Evolutionary conservation across 2,797 vertebrate genomes (phyloP), one percentile per base, ranked within the genome.

Genomic region (Gephyroberyx darwinii): DNA sequence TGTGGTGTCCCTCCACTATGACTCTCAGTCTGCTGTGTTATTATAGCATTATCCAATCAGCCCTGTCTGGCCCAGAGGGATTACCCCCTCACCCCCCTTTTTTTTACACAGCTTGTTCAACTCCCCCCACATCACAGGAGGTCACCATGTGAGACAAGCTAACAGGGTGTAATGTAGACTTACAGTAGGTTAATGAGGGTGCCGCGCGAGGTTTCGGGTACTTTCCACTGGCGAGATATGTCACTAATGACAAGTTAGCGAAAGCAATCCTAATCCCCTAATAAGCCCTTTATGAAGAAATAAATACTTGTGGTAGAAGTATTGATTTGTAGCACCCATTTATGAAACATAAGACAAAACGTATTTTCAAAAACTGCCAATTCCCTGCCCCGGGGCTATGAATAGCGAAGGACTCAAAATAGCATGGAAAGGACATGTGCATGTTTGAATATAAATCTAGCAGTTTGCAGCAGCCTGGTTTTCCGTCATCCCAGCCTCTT

Each of bases 41-140:
- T 91, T 90, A 90, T 56, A 78, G 79, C 78, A 89, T 91, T 88
- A 90, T 90, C 87, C 88, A 90, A 88, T 85, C 82, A 87, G 85
- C 74, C 75, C 19, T 60, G 86, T 91, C 91, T 91, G 85, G 85
- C 76, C 89, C 74, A 19, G 22, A 73, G 80, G 81, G 85, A 87
- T 74, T 78, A 81, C 83, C 86, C 74, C 65, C 81, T 69, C n/a
- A 2, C 26, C 26, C 26, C 26, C 26, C 26, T 26, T 26, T 26
- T 50, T 74, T 64, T 59, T 57, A 68, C 55, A 43, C 33, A 30
- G 31, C 56, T 45, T 45, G 75, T 74, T 75, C 69, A 16, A 26
- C 52, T 43, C 41, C 60, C 71, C 62, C 31, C 60, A 69, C 73
- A 59, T 62, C 75, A 69, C 75, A 62, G 14, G 31, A 68, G 70